These are phyloP conservation scores for Lasioglossum morio DNA, from an alignment of 2,888 invertebrate species.

Conservation along the genomic window DNA sequence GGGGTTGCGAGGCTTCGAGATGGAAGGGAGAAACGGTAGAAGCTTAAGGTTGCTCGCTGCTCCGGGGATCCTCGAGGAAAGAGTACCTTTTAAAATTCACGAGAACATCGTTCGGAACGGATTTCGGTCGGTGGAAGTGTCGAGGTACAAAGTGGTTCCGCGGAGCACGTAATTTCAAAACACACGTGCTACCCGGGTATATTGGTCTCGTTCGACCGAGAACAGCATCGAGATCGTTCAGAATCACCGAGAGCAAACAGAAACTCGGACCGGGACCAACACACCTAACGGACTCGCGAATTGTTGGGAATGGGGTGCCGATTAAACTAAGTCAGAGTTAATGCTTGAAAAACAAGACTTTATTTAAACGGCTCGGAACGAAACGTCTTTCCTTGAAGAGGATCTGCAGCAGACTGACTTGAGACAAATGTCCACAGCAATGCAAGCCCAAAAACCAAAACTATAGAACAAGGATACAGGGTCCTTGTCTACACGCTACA, in stretches of 20 bases:
- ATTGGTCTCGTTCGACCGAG: slow-evolving; percentile 11
- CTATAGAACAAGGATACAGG: too few species aligned
- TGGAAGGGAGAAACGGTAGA: not conserved
- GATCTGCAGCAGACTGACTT: too few species aligned
- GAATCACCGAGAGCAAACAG: not conserved
- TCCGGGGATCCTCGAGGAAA: not conserved
- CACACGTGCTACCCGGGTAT: not conserved
- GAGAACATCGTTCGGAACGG: slow-evolving; percentile 53
- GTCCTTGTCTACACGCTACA: too few species aligned
- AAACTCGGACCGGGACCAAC: not conserved
- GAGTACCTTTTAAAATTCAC: slow-evolving; percentile 61
- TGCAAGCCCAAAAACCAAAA: too few species aligned
- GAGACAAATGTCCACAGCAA: too few species aligned
- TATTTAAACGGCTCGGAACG: too few species aligned
- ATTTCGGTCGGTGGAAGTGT: slow-evolving; percentile 46
- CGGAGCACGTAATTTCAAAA: slow-evolving; percentile 55
- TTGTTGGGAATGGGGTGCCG: too few species aligned
- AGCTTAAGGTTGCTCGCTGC: slow-evolving; percentile 26
- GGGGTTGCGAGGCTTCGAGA: not conserved
- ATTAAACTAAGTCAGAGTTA: too few species aligned
- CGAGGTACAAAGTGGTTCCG: slow-evolving; percentile 53
- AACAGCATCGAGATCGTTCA: not conserved
- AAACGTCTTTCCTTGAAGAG: too few species aligned
- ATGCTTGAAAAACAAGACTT: too few species aligned
- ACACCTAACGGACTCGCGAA: not conserved